Evolutionary conservation across 1,140 invertebrate species (phyloP).

Genomic region (Sycophaga agraensis): DNA sequence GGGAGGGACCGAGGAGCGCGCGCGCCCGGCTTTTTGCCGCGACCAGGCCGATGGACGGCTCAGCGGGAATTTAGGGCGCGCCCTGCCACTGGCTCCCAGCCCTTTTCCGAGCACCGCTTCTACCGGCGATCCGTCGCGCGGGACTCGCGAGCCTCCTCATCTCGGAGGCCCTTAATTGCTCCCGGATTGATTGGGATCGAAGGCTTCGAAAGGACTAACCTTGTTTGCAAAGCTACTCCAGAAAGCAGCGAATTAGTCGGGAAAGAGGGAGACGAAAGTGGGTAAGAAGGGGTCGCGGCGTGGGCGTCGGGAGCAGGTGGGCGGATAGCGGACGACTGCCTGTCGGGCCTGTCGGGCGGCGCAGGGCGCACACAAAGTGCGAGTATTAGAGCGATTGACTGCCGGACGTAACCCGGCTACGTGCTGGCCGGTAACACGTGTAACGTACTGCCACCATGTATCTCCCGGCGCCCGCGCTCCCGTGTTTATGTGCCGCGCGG

Average conservation of each 20-base stretch:
- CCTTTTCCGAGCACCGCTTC: no score
- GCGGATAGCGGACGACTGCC: slow-evolving; percentile 5
- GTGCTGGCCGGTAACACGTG: slow-evolving; percentile 50
- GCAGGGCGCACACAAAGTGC: slow-evolving; percentile 37
- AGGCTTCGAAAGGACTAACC: no score
- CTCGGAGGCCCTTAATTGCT: no score
- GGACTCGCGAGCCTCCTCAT: no score
- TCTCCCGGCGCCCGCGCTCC: slow-evolving; percentile 32
- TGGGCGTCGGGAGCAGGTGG: neutral
- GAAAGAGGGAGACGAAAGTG: no score
- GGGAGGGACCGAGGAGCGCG: neutral
- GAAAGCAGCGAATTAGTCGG: no score
- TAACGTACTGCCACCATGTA: slow-evolving; percentile 52
- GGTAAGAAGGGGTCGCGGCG: no score
- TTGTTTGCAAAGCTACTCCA: no score
- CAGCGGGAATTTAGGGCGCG: slow-evolving; percentile 10
- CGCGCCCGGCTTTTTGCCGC: slow-evolving; percentile 4
- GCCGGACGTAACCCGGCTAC: slow-evolving; percentile 48
- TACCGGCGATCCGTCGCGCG: no score
- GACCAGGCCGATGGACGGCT: neutral
- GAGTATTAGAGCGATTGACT: slow-evolving; percentile 55
- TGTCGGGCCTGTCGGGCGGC: slow-evolving; percentile 2
- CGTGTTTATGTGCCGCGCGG: slow-evolving; percentile 42
- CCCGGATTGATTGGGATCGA: no score
- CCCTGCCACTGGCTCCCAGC: no score